These are phyloP conservation scores for Bucco capensis DNA, from an alignment of 2,113 vertebrate species.

Conservation along the genomic window DNA sequence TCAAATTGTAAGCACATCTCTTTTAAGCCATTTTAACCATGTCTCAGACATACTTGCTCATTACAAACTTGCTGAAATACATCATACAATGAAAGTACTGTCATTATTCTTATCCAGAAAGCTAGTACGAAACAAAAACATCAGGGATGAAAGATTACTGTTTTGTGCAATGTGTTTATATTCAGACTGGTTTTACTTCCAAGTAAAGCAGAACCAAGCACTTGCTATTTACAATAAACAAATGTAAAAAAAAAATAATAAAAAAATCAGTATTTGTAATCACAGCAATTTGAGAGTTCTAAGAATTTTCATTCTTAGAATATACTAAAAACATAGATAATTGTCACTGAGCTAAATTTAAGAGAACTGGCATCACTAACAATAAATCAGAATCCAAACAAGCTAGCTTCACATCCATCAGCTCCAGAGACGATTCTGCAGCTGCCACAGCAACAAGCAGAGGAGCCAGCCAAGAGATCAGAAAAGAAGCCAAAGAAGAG, in stretches of 20 bases:
- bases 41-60: background rate
- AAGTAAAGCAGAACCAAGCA: background rate
- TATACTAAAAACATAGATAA: background rate
- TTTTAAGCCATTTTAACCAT: background rate
- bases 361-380: background rate
- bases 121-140: background rate
- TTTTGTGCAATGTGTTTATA: background rate
- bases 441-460: slow-evolving; percentile 12
- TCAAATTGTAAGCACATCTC: background rate
- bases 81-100: background rate
- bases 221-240: background rate
- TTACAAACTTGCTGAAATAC: background rate
- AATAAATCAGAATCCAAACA: background rate
- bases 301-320: background rate
- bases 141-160: background rate
- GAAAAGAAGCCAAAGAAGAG: background rate
- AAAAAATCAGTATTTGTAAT: background rate
- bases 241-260: background rate
- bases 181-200: background rate
- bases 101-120: background rate
- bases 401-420: background rate
- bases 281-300: background rate
- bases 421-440: background rate
- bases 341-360: background rate
- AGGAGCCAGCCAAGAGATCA: background rate